Conservation (phyloP, 2,888 invertebrate genomes). For the Dryomyza anilis region DNA sequence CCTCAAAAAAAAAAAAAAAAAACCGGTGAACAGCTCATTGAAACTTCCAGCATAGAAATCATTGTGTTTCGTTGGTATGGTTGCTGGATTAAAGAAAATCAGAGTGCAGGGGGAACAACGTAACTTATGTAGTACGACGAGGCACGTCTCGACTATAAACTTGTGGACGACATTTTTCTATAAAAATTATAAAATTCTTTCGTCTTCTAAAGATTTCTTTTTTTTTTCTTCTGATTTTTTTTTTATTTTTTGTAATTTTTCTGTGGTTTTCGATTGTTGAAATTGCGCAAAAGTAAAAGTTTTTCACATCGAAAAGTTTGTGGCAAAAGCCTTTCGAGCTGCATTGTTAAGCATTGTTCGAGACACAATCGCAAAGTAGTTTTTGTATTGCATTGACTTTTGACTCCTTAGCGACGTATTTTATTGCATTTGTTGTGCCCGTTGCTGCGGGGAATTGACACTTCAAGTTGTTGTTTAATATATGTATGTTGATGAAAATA, state of each 20-base stretch:
- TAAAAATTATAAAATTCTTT: neutral
- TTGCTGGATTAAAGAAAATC: no score
- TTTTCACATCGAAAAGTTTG: constrained; percentile 17
- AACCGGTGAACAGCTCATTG: no score
- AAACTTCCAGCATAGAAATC: no score
- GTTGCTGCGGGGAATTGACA: constrained; percentile 1
- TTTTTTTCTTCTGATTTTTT: neutral
- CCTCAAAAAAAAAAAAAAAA: no score
- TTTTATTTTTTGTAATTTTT: neutral
- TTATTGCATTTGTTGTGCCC: no score
- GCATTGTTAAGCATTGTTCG: constrained; percentile 29
- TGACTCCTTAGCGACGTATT: neutral
- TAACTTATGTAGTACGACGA: no score
- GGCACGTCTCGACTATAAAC: neutral
- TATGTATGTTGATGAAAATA: neutral
- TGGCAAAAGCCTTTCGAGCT: constrained; percentile 2
- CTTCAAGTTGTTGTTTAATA: constrained; percentile 14
- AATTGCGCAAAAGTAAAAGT: constrained; percentile 12
- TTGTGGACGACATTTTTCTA: neutral
- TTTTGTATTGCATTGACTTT: neutral
- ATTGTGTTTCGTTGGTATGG: no score
- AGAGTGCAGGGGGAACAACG: no score
- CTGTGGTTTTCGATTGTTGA: constrained; percentile 7
- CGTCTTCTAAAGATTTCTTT: neutral
- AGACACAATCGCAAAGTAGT: constrained; percentile 30